These are phyloP conservation scores for Calidris pugnax DNA, from an alignment of 2,113 vertebrate genomes.

Conservation along the genomic window DNA sequence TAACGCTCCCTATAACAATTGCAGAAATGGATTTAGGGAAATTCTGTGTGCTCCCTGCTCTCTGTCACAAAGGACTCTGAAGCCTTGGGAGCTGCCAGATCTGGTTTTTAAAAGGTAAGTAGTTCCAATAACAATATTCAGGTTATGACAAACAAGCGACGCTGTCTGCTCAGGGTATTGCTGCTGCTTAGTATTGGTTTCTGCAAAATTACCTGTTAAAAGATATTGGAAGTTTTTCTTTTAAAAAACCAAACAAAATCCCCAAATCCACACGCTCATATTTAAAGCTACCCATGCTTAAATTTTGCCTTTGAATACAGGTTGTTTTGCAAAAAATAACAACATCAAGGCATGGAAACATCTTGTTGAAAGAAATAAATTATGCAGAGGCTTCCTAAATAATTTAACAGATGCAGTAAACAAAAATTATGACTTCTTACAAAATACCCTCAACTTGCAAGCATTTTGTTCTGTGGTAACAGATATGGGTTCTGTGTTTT, in stretches of 20 bases:
- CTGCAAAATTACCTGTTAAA: not conserved
- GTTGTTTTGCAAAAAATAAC: not conserved
- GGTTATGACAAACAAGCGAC: not conserved
- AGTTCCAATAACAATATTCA: not conserved
- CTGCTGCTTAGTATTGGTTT: not conserved
- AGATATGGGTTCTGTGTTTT: not conserved
- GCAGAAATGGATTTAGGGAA: not conserved
- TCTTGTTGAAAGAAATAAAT: conserved; percentile 29
- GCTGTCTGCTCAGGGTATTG: not conserved
- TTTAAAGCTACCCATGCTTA: not conserved
- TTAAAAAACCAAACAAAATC: not conserved
- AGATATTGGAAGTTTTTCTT: not conserved
- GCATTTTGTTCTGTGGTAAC: conserved; percentile 13
- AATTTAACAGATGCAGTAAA: conserved; percentile 18
- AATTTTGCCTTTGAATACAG: not conserved
- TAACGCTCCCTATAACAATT: not conserved
- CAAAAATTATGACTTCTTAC: not conserved
- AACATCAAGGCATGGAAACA: not conserved
- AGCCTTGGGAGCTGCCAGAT: not conserved
- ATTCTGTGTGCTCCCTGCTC: not conserved
- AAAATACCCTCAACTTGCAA: not conserved
- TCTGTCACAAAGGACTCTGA: not conserved
- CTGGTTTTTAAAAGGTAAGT: not conserved
- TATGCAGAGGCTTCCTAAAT: conserved; percentile 41
- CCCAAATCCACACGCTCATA: not conserved